Conservation (phyloP, 2,113 vertebrate species). For the Xiphophorus couchianus region DNA sequence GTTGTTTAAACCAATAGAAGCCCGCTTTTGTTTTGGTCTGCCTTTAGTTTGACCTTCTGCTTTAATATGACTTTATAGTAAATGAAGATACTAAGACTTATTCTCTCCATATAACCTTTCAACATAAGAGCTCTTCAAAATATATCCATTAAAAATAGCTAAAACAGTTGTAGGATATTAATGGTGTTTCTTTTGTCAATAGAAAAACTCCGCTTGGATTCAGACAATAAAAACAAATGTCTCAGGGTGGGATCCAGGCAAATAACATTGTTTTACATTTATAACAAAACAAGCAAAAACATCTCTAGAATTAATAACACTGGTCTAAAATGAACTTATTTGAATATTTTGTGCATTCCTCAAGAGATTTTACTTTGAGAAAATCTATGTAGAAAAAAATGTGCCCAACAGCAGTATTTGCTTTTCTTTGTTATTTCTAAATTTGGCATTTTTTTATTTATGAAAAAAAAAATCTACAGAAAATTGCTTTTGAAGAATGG, state of each 20-base stretch:
- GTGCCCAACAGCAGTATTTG: conserved; percentile 52
- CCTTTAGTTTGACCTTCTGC: background rate
- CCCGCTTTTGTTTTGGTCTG: background rate
- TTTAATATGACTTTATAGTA: background rate
- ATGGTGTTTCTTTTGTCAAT: background rate
- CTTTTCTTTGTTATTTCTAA: conserved; percentile 19
- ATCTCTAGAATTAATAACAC: background rate
- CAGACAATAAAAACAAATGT: conserved; percentile 14
- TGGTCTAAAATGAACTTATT: conserved; percentile 19
- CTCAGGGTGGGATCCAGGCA: conserved; percentile 47
- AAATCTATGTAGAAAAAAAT: conserved; percentile 49
- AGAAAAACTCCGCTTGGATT: conserved; percentile 12
- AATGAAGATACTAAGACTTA: background rate
- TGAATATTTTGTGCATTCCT: background rate
- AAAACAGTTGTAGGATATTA: background rate
- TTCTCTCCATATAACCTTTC: background rate
- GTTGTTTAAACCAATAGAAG: background rate
- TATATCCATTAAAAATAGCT: background rate
- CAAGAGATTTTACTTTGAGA: background rate
- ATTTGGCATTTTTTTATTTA: conserved; percentile 20
- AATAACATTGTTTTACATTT: background rate
- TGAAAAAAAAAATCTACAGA: conserved; percentile 28
- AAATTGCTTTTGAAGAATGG: conserved; percentile 12
- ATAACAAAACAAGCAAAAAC: background rate
- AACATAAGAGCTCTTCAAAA: background rate